phyloP scores from a whole-genome alignment of 2,113 vertebrate genomes.

The Embiotoca jacksoni region DNA sequence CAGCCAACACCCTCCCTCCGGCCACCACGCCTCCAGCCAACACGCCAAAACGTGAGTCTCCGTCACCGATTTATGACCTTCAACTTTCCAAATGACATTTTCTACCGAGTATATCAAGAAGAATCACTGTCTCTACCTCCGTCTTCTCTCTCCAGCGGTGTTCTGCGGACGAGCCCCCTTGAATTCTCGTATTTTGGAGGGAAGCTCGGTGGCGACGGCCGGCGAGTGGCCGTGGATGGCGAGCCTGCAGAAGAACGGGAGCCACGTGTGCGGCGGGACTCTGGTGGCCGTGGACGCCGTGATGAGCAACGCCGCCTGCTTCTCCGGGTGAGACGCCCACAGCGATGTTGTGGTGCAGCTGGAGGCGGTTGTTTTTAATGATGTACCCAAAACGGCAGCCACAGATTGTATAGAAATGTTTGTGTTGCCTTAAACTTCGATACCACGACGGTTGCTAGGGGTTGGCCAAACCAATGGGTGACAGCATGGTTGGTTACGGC shows the following conservation, averaged over 20 bases:
- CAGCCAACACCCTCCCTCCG: no score
- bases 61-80: neutral
- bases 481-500: no score
- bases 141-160: slow-evolving; percentile 54
- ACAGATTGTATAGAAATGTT: no score
- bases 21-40: no score
- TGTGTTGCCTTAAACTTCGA: no score
- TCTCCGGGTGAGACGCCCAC: slow-evolving; percentile 67
- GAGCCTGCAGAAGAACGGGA: slow-evolving; percentile 71
- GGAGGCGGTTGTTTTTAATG: no score
- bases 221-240: slow-evolving; percentile 86
- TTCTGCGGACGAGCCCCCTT: slow-evolving; percentile 61
- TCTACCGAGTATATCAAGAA: no score
- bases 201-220: neutral
- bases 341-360: no score
- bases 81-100: no score
- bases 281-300: slow-evolving; percentile 79
- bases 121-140: neutral
- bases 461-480: no score
- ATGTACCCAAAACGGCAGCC: no score
- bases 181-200: slow-evolving; percentile 40
- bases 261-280: slow-evolving; percentile 82
- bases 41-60: slow-evolving; percentile 15
- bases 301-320: slow-evolving; percentile 74
- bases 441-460: no score